Conservation (phyloP, 2,113 vertebrate genomes). For the Gallinago jamesoni region DNA sequence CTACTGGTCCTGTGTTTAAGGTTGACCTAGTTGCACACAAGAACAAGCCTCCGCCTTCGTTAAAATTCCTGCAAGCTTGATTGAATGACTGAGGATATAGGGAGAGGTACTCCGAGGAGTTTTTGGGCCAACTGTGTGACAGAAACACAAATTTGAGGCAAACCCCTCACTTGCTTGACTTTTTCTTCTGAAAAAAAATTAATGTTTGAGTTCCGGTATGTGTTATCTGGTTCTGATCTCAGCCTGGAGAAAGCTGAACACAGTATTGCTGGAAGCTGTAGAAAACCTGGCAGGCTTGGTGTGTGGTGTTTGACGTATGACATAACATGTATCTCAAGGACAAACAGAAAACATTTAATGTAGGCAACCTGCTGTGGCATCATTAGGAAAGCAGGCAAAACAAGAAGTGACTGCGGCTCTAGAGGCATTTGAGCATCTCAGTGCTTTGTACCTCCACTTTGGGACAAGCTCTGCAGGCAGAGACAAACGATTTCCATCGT, state of each 20-base stretch:
- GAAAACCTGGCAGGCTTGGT: neutral
- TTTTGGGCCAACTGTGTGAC: neutral
- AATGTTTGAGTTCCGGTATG: neutral
- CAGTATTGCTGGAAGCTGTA: neutral
- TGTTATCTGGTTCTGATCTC: neutral
- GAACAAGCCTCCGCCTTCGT: neutral
- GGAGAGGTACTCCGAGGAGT: neutral
- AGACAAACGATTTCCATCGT: neutral
- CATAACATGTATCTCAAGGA: neutral
- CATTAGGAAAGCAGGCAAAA: neutral
- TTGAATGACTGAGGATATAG: neutral
- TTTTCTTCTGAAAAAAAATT: neutral
- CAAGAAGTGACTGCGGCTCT: accelerated
- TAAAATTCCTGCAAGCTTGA: slow-evolving; percentile 21
- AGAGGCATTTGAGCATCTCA: neutral
- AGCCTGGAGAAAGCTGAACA: neutral
- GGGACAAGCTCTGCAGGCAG: neutral
- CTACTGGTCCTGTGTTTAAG: neutral
- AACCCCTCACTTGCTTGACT: neutral
- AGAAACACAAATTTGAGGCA: neutral
- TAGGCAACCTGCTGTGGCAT: neutral
- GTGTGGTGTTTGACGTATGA: neutral
- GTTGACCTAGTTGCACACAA: slow-evolving; percentile 9
- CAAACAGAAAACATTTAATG: neutral
- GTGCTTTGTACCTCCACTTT: neutral